Percentiles rank a stretch among this genome's conserved stretches.
Conservation (phyloP, 2,888 invertebrate species). For the Parascotia fuliginaria region DNA sequence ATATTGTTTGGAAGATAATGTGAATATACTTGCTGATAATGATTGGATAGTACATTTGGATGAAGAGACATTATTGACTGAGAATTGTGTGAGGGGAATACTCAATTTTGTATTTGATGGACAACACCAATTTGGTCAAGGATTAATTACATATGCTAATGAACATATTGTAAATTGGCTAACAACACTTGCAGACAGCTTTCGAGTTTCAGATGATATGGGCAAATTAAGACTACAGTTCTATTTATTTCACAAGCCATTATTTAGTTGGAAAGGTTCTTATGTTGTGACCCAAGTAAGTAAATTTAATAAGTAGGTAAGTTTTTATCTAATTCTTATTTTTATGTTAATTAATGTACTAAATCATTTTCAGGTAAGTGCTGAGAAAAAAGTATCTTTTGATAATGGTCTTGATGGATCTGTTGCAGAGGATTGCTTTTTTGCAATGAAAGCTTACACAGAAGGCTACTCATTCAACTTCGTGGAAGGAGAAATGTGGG, state of each 20-base stretch:
- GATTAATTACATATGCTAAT: constrained; percentile 97
- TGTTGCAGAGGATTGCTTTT: constrained; percentile 99
- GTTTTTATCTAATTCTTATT: not conserved
- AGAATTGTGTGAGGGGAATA: constrained; percentile 95
- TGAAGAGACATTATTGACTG: constrained; percentile 97
- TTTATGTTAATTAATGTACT: not conserved
- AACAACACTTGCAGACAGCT: constrained; percentile 97
- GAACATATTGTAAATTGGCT: constrained; percentile 98
- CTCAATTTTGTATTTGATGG: constrained; percentile 98
- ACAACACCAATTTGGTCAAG: constrained; percentile 98
- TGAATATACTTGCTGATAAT: constrained; percentile 93
- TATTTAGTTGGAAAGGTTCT: constrained; percentile 99
- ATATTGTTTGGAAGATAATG: constrained; percentile 96
- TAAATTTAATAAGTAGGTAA: constrained; percentile 2
- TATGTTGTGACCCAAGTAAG: constrained; percentile 97
- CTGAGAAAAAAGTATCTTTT: constrained; percentile 96
- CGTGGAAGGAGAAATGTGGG: constrained; percentile 99
- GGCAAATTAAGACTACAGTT: constrained; percentile 97
- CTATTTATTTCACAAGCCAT: constrained; percentile 95
- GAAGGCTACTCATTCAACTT: constrained; percentile 97
- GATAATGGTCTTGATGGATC: constrained; percentile 98
- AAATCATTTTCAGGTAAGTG: constrained; percentile 88
- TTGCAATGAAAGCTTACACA: constrained; percentile 97
- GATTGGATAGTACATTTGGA: constrained; percentile 99
- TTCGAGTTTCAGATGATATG: constrained; percentile 98